Conservation (phyloP, 2,888 invertebrate genomes). For the Ichneumoninae sp. region DNA sequence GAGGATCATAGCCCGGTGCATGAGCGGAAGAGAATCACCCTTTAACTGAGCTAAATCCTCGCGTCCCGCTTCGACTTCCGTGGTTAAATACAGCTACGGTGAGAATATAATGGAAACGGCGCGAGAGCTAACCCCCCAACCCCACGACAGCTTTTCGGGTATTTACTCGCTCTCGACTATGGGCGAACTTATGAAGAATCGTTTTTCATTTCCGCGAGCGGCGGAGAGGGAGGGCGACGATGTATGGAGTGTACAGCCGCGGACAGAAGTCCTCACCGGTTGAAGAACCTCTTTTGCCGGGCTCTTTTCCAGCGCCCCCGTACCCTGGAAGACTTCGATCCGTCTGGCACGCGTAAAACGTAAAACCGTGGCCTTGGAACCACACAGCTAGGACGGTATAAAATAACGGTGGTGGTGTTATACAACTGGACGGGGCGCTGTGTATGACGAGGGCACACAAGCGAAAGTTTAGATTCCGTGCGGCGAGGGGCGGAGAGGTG, state of each 20-base stretch:
- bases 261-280: background rate
- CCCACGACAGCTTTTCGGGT: background rate
- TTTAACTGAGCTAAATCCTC: slow-evolving; percentile 16
- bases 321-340: slow-evolving; percentile 20
- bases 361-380: slow-evolving; percentile 56
- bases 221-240: background rate
- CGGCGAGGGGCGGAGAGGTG: background rate
- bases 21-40: background rate
- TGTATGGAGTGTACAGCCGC: background rate
- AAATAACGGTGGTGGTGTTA: slow-evolving; percentile 37
- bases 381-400: slow-evolving; percentile 23
- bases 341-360: slow-evolving; percentile 46
- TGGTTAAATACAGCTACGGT: slow-evolving; percentile 12
- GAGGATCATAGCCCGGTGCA: slow-evolving; percentile 33
- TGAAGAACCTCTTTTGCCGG: slow-evolving; percentile 25
- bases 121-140: background rate
- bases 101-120: background rate
- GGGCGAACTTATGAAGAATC: slow-evolving; percentile 16
- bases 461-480: slow-evolving; percentile 45
- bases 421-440: background rate
- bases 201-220: slow-evolving; percentile 16
- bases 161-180: slow-evolving; percentile 10
- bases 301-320: background rate
- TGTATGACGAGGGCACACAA: slow-evolving; percentile 13
- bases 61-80: slow-evolving; percentile 1